Percentiles rank a stretch among this genome's conserved stretches.
These are phyloP conservation scores for Pocillopora grandis DNA, from an alignment of 92 coral and sea anemone genomes.

Conservation along the genomic window DNA sequence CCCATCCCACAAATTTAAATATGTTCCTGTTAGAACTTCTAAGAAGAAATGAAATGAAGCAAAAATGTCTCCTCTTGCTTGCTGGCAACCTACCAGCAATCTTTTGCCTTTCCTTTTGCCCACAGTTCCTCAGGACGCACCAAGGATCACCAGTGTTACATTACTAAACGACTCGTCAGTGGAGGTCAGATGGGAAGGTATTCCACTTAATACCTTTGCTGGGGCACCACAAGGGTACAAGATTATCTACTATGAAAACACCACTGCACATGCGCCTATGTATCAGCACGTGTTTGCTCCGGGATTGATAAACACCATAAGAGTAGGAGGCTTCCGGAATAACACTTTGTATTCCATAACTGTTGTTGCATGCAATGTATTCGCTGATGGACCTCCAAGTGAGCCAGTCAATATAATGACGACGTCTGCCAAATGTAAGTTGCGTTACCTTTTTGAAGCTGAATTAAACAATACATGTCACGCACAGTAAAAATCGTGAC, in stretches of 20 bases:
- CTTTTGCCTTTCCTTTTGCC: background rate
- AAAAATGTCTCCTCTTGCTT: too few species aligned
- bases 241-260: background rate
- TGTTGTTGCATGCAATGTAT: background rate
- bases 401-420: background rate
- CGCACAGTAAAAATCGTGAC: background rate
- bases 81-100: too few species aligned
- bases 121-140: background rate
- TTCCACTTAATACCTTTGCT: background rate
- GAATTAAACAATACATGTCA: background rate
- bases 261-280: background rate
- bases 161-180: background rate
- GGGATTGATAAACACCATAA: background rate
- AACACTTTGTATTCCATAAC: background rate
- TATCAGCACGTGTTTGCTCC: background rate
- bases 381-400: background rate
- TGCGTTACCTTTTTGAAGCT: background rate
- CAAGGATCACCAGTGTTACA: background rate
- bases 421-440: background rate
- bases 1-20: too few species aligned
- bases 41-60: too few species aligned
- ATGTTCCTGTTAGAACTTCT: too few species aligned
- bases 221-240: background rate
- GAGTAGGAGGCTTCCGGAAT: background rate
- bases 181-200: conserved; percentile 6